Evolutionary conservation across 2,888 invertebrate species (phyloP).

Genomic region (Cosmia trapezina): DNA sequence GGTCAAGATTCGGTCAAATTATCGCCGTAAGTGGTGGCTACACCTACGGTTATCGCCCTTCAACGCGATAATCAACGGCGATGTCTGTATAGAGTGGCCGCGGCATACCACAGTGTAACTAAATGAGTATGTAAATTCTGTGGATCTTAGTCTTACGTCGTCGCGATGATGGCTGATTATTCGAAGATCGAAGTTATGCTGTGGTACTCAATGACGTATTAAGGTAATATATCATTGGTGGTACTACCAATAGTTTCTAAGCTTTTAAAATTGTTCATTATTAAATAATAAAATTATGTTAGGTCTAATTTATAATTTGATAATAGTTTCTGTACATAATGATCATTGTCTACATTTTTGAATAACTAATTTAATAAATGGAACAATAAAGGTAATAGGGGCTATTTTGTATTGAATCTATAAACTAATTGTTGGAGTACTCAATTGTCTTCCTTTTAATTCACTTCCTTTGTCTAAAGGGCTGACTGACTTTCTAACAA

Average conservation of each 20-base stretch:
- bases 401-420: slow-evolving; percentile 10
- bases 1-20: too few relatives aligned
- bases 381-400: slow-evolving; percentile 16
- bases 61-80: too few relatives aligned
- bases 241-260: background rate
- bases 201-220: too few relatives aligned
- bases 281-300: too few relatives aligned
- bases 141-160: too few relatives aligned
- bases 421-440: slow-evolving; percentile 9
- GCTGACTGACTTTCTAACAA: background rate
- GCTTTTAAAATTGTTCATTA: background rate
- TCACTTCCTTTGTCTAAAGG: background rate
- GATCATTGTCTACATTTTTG: slow-evolving; percentile 14
- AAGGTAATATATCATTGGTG: too few relatives aligned
- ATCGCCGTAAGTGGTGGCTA: too few relatives aligned
- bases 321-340: slow-evolving; percentile 15
- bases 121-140: background rate
- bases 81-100: too few relatives aligned
- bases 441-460: slow-evolving; percentile 7
- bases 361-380: slow-evolving; percentile 32
- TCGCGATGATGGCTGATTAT: too few relatives aligned
- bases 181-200: background rate
- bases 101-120: background rate
- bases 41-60: too few relatives aligned
- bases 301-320: slow-evolving; percentile 16